Evolutionary conservation across 2,113 vertebrate genomes (phyloP), one percentile per base, ranked within the genome.

Genomic region (Eidolon helvum): DNA sequence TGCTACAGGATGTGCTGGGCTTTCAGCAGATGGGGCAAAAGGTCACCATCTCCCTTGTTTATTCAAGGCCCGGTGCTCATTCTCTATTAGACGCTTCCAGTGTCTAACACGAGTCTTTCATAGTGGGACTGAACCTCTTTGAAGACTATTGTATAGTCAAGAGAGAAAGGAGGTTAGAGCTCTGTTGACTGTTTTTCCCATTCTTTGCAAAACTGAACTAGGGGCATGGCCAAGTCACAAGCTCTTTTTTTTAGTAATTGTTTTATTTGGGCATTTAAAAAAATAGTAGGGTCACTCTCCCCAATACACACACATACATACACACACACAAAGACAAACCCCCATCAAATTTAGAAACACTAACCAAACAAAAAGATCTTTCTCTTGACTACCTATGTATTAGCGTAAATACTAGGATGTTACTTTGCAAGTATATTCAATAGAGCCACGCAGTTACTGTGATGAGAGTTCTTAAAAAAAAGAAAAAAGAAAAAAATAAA

Each of bases 331-430:
- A 28, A n/a, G 2, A 66, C 12, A 24, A 50, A 50, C 45, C 14
- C 14, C 24, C 1, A 26, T 65, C 19, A 22, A 86, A 75, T 86
- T 90, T 75, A 72, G 40, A 96, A 96, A 94, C 22, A 48, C 43
- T 69, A 84, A 65, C 35, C 85, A 97, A 98, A 98, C 93, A 97
- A 96, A 94, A 98, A 95, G 5, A 43, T 53, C 33, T 95, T 87
- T 97, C 93, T 87, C 65, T 97, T 94, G 96, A 92, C 95, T 97
- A 93, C 86, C 53, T 83, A 74, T 26, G 2, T 72, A 80, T 87
- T 83, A 59, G 69, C 95, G 91, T 96, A 91, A 98, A 96, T 71
- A 92, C 38, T 94, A 43, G 96, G 95, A 77, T 95, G 96, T 79
- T 95, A 80, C 95, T 97, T 24, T 68, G 43, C 16, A 59, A 90